Evolutionary conservation across 2,888 invertebrate genomes (phyloP).

Genomic region (Lithophane semibrunnea): DNA sequence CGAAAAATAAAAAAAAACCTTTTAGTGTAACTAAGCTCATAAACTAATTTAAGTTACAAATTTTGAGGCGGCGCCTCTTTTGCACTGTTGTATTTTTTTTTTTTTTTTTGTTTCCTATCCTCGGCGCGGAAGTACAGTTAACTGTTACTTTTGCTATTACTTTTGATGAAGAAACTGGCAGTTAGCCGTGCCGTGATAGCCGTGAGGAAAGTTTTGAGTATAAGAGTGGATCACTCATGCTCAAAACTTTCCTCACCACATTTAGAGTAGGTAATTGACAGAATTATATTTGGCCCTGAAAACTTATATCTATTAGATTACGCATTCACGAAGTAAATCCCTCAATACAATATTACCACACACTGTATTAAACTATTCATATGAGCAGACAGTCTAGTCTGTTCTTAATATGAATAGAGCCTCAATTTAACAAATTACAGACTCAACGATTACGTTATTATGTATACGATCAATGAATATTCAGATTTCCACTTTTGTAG

Average conservation of each 20-base stretch:
- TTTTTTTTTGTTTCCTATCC: too few relatives aligned
- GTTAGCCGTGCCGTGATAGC: too few relatives aligned
- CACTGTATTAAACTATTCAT: conserved; percentile 14
- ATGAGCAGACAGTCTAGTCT: neutral
- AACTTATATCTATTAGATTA: neutral
- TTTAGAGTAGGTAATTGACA: neutral
- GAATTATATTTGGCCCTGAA: neutral
- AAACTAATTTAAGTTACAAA: too few relatives aligned
- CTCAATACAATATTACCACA: neutral
- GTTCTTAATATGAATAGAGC: neutral
- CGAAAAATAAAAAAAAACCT: too few relatives aligned
- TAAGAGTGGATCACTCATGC: too few relatives aligned
- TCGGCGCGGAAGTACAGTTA: too few relatives aligned
- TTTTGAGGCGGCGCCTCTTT: too few relatives aligned
- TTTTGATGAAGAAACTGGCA: too few relatives aligned
- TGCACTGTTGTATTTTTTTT: too few relatives aligned
- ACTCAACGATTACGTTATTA: neutral
- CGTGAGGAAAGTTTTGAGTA: too few relatives aligned
- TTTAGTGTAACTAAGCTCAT: too few relatives aligned
- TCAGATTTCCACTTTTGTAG: neutral
- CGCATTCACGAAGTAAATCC: neutral
- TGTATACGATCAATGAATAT: neutral
- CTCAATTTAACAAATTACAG: neutral
- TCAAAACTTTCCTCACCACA: neutral
- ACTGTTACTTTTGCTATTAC: too few relatives aligned